Evolutionary conservation across 2,113 vertebrate genomes (phyloP).

Genomic region (Mastomys natalensis): DNA sequence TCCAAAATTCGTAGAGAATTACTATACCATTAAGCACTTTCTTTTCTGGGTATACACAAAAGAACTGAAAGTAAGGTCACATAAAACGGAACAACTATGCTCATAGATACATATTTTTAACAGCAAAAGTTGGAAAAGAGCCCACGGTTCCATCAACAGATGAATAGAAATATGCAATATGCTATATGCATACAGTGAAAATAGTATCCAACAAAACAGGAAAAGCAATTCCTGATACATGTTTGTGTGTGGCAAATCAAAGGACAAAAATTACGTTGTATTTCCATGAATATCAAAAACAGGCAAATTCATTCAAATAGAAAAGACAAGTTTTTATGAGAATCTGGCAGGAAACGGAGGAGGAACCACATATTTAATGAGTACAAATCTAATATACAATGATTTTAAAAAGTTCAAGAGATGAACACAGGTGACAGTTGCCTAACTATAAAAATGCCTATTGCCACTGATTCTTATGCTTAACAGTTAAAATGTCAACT

Average conservation of each 20-base stretch:
- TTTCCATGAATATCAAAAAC: not conserved
- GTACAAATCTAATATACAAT: not conserved
- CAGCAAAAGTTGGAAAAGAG: not conserved
- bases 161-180: not conserved
- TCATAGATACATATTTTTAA: not conserved
- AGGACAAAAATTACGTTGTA: not conserved
- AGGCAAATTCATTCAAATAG: conserved; percentile 19
- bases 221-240: not conserved
- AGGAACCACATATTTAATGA: not conserved
- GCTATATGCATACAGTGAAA: not conserved
- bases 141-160: not conserved
- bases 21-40: not conserved
- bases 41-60: not conserved
- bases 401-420: conserved; percentile 15
- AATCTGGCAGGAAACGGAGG: not conserved
- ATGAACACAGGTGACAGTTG: not conserved
- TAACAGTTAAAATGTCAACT: not conserved
- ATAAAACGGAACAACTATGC: not conserved
- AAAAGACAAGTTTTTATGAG: not conserved
- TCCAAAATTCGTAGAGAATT: not conserved
- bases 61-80: not conserved
- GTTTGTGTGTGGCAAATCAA: not conserved
- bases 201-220: not conserved
- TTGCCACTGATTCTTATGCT: not conserved
- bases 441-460: conserved; percentile 8